A percentile compares a stretch with the other conserved stretches of the same genome.
Conservation (phyloP, 2,113 vertebrate genomes). For the Bothrops jararaca region DNA sequence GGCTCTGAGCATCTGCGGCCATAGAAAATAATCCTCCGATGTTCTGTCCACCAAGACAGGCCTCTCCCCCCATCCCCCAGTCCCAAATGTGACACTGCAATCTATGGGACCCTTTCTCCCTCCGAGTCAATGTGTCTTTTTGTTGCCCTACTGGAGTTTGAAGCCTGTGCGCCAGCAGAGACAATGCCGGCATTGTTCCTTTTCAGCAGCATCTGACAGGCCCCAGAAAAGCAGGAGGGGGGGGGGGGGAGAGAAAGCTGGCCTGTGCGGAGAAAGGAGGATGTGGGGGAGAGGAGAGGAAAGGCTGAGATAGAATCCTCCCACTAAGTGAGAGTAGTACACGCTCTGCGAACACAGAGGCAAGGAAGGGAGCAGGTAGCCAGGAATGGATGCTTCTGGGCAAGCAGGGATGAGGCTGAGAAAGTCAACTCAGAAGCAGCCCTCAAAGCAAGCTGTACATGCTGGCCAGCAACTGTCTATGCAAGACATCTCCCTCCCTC, state of each 20-base stretch:
- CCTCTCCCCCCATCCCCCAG: constrained; percentile 36
- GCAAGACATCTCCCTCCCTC: background rate
- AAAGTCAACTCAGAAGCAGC: too few relatives aligned
- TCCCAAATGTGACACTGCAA: constrained; percentile 26
- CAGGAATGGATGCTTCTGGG: background rate
- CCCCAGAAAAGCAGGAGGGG: background rate
- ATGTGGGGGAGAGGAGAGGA: constrained; percentile 10
- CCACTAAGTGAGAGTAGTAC: background rate
- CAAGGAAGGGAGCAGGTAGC: background rate
- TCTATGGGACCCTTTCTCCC: constrained; percentile 64
- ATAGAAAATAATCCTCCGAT: constrained; percentile 48
- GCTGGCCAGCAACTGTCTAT: too few relatives aligned
- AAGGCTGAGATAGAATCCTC: background rate
- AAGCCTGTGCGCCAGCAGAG: constrained; percentile 64
- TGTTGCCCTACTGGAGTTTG: constrained; percentile 72
- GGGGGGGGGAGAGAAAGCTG: constrained; percentile 15
- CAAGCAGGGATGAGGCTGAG: background rate
- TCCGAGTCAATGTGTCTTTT: constrained; percentile 77
- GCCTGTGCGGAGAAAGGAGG: constrained; percentile 11
- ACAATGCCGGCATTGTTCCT: constrained; percentile 79
- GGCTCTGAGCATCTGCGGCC: background rate
- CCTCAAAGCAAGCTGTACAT: background rate
- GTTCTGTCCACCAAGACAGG: constrained; percentile 55
- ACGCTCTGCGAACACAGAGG: background rate
- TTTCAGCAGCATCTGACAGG: constrained; percentile 73